These are phyloP conservation scores for Incurvaria masculella DNA, from an alignment of 2,888 invertebrate genomes.

Conservation along the genomic window DNA sequence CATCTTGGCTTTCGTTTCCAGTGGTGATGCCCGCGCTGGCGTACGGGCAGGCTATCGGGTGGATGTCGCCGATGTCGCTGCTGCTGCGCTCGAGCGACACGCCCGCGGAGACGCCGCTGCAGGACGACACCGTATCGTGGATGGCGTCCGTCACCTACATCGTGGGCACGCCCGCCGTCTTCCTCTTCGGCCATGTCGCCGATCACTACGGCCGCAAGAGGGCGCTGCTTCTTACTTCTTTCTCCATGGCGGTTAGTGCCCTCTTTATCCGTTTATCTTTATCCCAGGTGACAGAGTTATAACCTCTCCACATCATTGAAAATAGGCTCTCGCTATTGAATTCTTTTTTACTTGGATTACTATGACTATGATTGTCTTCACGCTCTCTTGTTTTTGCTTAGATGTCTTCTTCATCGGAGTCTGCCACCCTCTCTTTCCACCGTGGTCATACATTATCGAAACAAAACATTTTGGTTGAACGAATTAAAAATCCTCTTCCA, in stretches of 20 bases:
- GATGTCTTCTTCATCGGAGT: too few relatives aligned
- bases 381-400: too few relatives aligned
- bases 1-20: too few relatives aligned
- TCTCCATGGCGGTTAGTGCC: conserved; percentile 39
- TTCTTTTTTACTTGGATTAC: too few relatives aligned
- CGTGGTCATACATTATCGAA: too few relatives aligned
- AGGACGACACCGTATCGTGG: conserved; percentile 50
- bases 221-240: conserved; percentile 41
- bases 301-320: neutral
- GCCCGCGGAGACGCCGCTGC: conserved; percentile 40
- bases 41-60: conserved; percentile 53
- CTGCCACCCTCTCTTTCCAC: too few relatives aligned
- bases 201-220: conserved; percentile 53
- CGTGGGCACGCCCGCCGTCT: conserved; percentile 52
- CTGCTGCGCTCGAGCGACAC: conserved; percentile 43
- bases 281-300: neutral
- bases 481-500: too few relatives aligned
- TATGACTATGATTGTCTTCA: too few relatives aligned
- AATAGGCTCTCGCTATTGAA: too few relatives aligned
- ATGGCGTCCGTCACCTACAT: conserved; percentile 55
- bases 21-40: conserved; percentile 55
- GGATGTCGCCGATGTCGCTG: conserved; percentile 55
- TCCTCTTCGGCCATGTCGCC: conserved; percentile 50
- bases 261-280: conserved; percentile 9
- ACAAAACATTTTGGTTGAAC: too few relatives aligned